Conservation (phyloP, 2,113 vertebrate species). For the Phrynosoma blainvillii region DNA sequence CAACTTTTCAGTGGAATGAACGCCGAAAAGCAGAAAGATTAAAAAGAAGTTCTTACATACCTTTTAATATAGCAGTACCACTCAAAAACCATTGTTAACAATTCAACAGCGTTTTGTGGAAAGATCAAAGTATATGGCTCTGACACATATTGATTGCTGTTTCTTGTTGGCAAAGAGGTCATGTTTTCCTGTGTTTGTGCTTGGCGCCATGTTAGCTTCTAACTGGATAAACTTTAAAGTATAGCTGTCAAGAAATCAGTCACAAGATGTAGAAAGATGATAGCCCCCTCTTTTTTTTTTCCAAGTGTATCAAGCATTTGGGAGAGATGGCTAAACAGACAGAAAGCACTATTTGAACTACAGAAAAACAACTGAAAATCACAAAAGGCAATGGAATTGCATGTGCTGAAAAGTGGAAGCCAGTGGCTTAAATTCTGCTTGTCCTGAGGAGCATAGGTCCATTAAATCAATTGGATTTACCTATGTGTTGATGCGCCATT, state of each 20-base stretch:
- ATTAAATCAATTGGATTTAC: no score
- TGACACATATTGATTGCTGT: neutral
- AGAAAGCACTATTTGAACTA: no score
- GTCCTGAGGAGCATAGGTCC: no score
- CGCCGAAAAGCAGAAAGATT: neutral
- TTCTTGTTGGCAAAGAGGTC: constrained; percentile 1
- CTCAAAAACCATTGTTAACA: neutral
- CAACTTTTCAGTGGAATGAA: neutral
- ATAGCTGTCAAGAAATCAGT: neutral
- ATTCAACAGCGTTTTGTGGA: neutral
- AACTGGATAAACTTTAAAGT: neutral
- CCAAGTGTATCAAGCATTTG: no score
- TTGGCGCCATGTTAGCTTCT: neutral
- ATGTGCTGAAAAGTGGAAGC: neutral
- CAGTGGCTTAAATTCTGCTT: neutral
- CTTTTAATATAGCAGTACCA: neutral
- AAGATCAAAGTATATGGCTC: constrained; percentile 7
- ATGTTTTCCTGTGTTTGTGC: neutral
- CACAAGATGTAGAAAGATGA: neutral
- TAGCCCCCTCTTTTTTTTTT: no score
- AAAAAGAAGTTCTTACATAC: neutral
- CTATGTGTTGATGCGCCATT: no score
- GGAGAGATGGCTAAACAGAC: no score
- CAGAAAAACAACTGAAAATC: neutral
- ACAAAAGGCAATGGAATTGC: neutral